Conservation (phyloP, 30 jellyfish, hydroid and myxozoan species). For the Hydra vulgaris region DNA sequence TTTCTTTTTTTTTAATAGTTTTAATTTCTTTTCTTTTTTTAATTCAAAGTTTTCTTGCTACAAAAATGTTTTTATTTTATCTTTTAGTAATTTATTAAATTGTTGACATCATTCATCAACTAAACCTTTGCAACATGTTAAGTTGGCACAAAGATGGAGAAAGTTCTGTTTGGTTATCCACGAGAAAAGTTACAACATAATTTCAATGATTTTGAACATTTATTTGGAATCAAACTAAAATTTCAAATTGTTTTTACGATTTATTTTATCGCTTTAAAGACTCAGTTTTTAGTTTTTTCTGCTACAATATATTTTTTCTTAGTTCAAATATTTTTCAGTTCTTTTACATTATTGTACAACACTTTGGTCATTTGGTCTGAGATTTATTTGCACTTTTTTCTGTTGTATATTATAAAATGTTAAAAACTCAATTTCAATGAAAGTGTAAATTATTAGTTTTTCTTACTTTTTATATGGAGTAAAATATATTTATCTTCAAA, state of each 20-base stretch:
- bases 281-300: too few relatives aligned
- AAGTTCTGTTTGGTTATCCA: too few relatives aligned
- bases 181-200: too few relatives aligned
- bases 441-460: not conserved
- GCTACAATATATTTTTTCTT: too few relatives aligned
- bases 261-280: too few relatives aligned
- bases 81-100: too few relatives aligned
- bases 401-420: not conserved
- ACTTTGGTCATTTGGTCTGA: too few relatives aligned
- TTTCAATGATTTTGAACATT: not conserved
- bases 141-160: not conserved
- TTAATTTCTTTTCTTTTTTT: not conserved
- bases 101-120: not conserved
- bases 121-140: not conserved
- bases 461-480: not conserved
- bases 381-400: not conserved
- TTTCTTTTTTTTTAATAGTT: too few relatives aligned
- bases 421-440: not conserved
- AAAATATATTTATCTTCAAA: too few relatives aligned
- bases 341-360: too few relatives aligned
- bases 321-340: too few relatives aligned
- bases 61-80: not conserved
- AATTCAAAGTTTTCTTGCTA: not conserved
- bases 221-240: not conserved
- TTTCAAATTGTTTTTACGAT: not conserved